Evolutionary conservation across 2,888 invertebrate genomes (phyloP), one percentile per base, ranked within the genome.

Genomic region (Cristatella mucedo): DNA sequence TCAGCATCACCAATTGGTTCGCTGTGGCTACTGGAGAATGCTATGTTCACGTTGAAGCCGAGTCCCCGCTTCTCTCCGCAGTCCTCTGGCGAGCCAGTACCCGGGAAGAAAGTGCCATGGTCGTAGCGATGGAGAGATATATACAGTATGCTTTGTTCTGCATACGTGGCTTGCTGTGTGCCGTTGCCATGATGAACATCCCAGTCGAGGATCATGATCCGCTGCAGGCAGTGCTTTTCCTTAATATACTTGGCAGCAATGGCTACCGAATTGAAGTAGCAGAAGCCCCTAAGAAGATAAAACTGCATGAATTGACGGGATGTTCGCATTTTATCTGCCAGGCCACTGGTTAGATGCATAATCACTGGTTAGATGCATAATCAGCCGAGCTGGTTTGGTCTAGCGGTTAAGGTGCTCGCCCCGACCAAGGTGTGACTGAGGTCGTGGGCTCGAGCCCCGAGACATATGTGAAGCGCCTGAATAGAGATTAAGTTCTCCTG

Each of bases 41-140:
- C 83, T 44, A 97, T 76, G 71, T 97, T 97, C 31, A 97, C 84
- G 66, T 85, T 93, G 72, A 76, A 89, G 40, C 95, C 95, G 45
- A 81, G 69, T 2, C 89, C 93, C 45, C 80, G 74, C 46, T 83
- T 86, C 9, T 77, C 74, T 44, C 93, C 93, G 68, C 85, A 83
- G 75, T 78, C 95, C 40, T 76, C 77, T 31, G 85, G 83, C 33
- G 85, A 85, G 43, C 97, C 97, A 2, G 97, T 97, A 47, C 95
- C 97, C n/a, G 95, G 95, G 73, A 95, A 95, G 71, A 95, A 95
- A 70, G 93, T 93, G 22, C 95, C 97, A 66, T 91, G 87, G 74
- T 97, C 97, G 73, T 97, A 95, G 53, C 97, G 81, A 74, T 97
- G 97, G 62, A 97, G 77, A 52, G 91, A 91, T 58, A 97, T 75